Evolutionary conservation across 2,113 vertebrate genomes (phyloP), one percentile per base, ranked within the genome.

Genomic region (Nansenia antarctica): DNA sequence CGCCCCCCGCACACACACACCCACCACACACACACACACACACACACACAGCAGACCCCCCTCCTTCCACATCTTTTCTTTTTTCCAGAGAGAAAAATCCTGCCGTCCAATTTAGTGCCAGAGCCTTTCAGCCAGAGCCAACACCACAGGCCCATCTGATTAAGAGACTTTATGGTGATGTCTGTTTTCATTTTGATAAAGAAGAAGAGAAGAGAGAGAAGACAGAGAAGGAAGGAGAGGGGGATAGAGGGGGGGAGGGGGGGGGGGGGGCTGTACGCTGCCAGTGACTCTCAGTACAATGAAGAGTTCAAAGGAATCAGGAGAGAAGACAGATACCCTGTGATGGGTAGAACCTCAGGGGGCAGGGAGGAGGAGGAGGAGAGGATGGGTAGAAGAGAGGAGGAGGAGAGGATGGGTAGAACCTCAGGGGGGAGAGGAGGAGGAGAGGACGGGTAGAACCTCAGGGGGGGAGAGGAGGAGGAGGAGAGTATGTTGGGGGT

Each of bases 71-170:
- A 12, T 32, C 15, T 27, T 20, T 32, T 31, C 65, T 6, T 91
- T 89, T 89, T 86, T 88, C 82, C 84, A 90, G 87, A 80, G 90
- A 87, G 89, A 91, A 88, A 82, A 87, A 88, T 90, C 88, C 85
- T 83, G 87, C 86, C 82, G 75, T 82, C 85, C 89, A 89, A 90
- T 91, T 91, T 87, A 86, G 82, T 86, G 80, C 85, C 90, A 90
- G 89, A 82, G 80, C 84, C 89, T 92, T 91, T 92, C 88, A 90
- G 91, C 85, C 80, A 64, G 70, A 77, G 88, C 89, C 88, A 91
- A 90, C 86, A 32, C 67, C 89, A 86, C 84, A 90, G 88, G 86
- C 83, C 87, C 82, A 92, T 89, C 87, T 91, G 88, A 92, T 89
- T 89, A 90, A 82, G 80, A 63, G 12, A 76, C 64, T 81, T 83